Conservation (phyloP, 2,888 invertebrate genomes). For the Ophion ellenae region DNA sequence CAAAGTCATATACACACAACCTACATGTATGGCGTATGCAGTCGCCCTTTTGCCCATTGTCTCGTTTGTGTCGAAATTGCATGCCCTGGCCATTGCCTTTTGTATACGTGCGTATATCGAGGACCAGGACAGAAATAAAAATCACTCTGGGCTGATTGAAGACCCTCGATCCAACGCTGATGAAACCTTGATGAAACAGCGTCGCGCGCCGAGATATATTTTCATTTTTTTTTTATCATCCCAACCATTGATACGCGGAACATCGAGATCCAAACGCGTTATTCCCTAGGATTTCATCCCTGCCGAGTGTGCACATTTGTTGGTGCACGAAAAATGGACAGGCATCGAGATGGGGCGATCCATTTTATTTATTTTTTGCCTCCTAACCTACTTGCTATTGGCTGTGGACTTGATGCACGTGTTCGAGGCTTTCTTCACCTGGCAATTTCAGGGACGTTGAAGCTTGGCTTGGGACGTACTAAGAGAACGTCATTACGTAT, state of each 20-base stretch:
- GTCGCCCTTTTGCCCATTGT: constrained; percentile 75
- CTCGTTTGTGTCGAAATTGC: constrained; percentile 78
- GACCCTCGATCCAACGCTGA: constrained; percentile 26
- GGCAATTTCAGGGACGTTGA: background rate
- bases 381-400: background rate
- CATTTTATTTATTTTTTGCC: background rate
- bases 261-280: background rate
- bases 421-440: background rate
- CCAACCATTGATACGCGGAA: background rate
- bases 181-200: constrained; percentile 40
- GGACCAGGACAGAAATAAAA: constrained; percentile 76
- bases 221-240: constrained; percentile 31
- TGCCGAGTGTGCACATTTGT: background rate
- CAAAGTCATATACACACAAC: constrained; percentile 5
- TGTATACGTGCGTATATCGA: constrained; percentile 57
- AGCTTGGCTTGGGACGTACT: background rate
- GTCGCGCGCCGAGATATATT: background rate
- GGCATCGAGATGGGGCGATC: background rate
- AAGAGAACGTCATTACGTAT: background rate
- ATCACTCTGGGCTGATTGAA: constrained; percentile 79
- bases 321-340: background rate
- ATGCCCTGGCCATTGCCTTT: constrained; percentile 68
- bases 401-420: background rate
- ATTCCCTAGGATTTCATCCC: background rate
- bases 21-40: constrained; percentile 32